Evolutionary conservation across 2,797 vertebrate species (phyloP).

Genomic region (Enteromius radiatus): DNA sequence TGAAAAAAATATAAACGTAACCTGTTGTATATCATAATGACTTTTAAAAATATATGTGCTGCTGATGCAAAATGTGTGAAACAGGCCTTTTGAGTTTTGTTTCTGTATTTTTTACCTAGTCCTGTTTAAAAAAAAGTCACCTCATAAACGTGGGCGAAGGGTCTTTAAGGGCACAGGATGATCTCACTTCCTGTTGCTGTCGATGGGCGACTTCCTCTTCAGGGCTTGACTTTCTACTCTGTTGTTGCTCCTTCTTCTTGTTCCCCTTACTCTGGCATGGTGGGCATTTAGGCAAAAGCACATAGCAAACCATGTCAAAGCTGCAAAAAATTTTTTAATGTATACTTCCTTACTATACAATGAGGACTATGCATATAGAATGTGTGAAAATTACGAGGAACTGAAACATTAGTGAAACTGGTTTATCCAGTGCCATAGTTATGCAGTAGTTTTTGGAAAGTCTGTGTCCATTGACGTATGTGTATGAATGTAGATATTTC

Average conservation of each 20-base stretch:
- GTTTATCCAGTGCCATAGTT: neutral
- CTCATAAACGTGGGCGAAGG: conserved; percentile 35
- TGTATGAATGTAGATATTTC: neutral
- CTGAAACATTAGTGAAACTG: neutral
- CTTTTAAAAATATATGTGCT: neutral
- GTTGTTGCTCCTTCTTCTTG: conserved; percentile 61
- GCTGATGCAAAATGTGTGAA: neutral
- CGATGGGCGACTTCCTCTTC: conserved; percentile 34
- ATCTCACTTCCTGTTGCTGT: conserved; percentile 66
- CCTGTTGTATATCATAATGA: neutral
- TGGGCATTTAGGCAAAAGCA: conserved; percentile 47
- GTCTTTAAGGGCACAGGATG: conserved; percentile 64
- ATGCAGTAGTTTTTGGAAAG: neutral
- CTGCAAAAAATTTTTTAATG: neutral
- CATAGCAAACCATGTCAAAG: conserved; percentile 1
- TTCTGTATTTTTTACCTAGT: neutral
- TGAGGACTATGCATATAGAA: neutral
- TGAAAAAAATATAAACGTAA: neutral
- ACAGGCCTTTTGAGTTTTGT: neutral
- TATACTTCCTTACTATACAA: conserved; percentile 24
- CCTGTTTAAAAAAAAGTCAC: conserved; percentile 16
- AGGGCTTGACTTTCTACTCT: conserved; percentile 58
- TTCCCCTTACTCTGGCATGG: conserved; percentile 75
- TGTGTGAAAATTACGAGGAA: neutral
- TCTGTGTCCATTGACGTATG: neutral